phyloP scores from a whole-genome alignment of 2,113 vertebrate species.

The Macroglossus sobrinus region DNA sequence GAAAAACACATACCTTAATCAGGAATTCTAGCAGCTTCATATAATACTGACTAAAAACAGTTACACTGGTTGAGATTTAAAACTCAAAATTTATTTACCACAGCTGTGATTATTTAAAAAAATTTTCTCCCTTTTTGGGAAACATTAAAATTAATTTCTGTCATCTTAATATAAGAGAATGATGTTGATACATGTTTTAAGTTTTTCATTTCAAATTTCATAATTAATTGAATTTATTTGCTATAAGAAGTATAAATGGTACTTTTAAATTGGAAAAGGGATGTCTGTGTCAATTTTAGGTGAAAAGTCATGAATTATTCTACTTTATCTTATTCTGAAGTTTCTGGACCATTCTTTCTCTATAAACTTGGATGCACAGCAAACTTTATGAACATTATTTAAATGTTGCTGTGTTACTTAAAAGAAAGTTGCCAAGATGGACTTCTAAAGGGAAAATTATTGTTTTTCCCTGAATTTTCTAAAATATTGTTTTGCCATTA shows the following conservation, averaged over 20 bases:
- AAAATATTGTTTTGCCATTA: slow-evolving; percentile 20
- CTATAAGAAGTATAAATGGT: background rate
- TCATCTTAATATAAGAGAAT: background rate
- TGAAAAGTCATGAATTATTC: slow-evolving; percentile 20
- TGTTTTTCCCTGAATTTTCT: background rate
- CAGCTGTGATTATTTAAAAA: background rate
- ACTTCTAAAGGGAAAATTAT: background rate
- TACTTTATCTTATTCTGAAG: slow-evolving; percentile 15
- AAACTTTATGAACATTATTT: slow-evolving; percentile 1
- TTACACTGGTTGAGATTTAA: slow-evolving; percentile 6
- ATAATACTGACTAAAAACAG: slow-evolving; percentile 38
- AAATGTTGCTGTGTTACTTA: slow-evolving; percentile 3
- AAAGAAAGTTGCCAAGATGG: slow-evolving; percentile 28
- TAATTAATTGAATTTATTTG: slow-evolving; percentile 46
- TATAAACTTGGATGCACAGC: slow-evolving; percentile 19
- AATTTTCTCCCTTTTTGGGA: background rate
- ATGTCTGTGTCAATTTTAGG: background rate
- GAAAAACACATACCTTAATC: slow-evolving; percentile 56
- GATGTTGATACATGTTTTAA: background rate
- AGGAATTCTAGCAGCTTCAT: slow-evolving; percentile 64
- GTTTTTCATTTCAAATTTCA: slow-evolving; percentile 44
- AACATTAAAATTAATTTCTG: slow-evolving; percentile 19
- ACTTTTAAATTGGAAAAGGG: slow-evolving; percentile 34
- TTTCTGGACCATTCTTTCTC: slow-evolving; percentile 4
- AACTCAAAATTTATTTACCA: slow-evolving; percentile 15